These are phyloP conservation scores for Pseudopleuronectes americanus DNA, from an alignment of 2,797 vertebrate genomes.

Conservation along the genomic window DNA sequence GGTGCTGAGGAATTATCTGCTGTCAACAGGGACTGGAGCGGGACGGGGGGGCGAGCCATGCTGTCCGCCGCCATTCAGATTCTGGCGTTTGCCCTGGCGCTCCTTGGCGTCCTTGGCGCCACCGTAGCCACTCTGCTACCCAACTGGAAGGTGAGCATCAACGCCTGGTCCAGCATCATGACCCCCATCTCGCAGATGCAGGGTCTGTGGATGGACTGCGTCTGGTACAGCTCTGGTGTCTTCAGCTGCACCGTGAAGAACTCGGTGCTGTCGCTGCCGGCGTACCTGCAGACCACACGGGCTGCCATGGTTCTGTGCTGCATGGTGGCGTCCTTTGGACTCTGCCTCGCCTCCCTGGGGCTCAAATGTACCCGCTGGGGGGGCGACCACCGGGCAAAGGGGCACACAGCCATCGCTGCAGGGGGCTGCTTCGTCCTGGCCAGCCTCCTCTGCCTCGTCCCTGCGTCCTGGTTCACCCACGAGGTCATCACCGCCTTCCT, in stretches of 20 bases:
- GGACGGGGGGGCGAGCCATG: constrained; percentile 76
- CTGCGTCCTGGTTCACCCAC: constrained; percentile 91
- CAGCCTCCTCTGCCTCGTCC: constrained; percentile 85
- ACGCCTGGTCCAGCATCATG: constrained; percentile 87
- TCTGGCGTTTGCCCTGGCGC: constrained; percentile 90
- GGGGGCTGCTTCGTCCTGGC: constrained; percentile 89
- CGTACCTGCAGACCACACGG: constrained; percentile 87
- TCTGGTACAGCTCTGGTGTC: constrained; percentile 93
- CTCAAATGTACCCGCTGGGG: constrained; percentile 93
- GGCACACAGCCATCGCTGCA: constrained; percentile 86
- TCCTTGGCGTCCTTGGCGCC: constrained; percentile 87
- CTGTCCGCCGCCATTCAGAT: constrained; percentile 88
- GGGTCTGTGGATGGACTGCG: constrained; percentile 98
- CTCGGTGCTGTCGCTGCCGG: constrained; percentile 88
- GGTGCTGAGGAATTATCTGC: constrained; percentile 71
- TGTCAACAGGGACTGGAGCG: constrained; percentile 28
- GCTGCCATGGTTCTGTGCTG: constrained; percentile 93
- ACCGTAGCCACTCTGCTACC: constrained; percentile 91
- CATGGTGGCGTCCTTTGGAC: constrained; percentile 85
- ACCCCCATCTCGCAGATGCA: constrained; percentile 90
- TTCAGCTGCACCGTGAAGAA: constrained; percentile 93
- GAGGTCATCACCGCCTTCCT: constrained; percentile 89
- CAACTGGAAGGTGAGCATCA: constrained; percentile 92
- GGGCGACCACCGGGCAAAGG: constrained; percentile 87
- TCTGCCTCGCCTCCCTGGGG: constrained; percentile 88